Percentiles rank a stretch among this genome's conserved stretches.
Conservation (phyloP, 2,113 vertebrate species). For the Phaethornis superciliosus region DNA sequence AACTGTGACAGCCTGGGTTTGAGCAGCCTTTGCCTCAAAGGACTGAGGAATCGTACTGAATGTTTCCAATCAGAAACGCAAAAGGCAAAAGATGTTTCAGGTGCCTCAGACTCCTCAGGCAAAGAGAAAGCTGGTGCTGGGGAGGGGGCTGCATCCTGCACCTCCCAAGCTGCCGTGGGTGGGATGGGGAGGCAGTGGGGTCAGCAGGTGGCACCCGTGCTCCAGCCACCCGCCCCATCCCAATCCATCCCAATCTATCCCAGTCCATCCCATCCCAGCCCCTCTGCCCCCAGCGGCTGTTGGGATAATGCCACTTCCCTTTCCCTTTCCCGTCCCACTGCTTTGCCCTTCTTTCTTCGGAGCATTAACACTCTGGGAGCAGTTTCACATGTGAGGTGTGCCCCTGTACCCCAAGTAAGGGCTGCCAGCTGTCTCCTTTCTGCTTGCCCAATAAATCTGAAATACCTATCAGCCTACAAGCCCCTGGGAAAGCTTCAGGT, state of each 20-base stretch:
- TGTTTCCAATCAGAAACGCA: not conserved
- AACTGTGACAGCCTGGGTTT: not conserved
- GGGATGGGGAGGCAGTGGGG: no score
- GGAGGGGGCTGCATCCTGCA: no score
- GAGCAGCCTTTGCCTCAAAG: not conserved
- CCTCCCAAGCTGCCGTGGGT: no score
- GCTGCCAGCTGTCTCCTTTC: not conserved
- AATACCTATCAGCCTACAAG: not conserved
- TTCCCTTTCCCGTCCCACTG: not conserved
- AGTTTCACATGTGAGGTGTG: not conserved
- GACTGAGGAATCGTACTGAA: fast-evolving
- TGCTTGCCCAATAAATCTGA: no score
- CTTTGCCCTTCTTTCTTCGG: fast-evolving
- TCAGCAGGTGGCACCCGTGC: slow-evolving; percentile 43
- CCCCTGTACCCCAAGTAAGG: fast-evolving
- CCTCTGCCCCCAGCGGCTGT: no score
- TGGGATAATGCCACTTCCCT: no score
- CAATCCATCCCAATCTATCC: no score
- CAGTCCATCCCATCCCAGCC: no score
- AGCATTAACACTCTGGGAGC: not conserved
- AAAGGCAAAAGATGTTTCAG: no score
- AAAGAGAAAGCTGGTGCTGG: not conserved
- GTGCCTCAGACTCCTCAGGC: not conserved
- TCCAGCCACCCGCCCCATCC: not conserved
- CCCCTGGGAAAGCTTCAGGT: not conserved